phyloP scores from a whole-genome alignment of 2,113 vertebrate genomes.

The Siniperca chuatsi region DNA sequence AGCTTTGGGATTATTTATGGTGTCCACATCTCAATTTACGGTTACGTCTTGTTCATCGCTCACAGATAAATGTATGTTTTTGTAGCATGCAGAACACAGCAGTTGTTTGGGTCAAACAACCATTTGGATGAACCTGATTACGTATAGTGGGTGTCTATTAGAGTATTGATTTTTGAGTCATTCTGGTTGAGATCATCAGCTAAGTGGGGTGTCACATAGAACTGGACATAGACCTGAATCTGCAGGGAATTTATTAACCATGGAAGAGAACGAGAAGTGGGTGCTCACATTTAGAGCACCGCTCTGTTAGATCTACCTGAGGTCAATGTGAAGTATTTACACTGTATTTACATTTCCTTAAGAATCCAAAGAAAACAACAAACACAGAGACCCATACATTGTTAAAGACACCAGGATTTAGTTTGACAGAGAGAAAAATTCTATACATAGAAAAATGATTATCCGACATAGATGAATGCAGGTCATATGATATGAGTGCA shows the following conservation, averaged over 20 bases:
- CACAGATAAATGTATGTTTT: conserved; percentile 46
- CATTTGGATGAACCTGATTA: conserved; percentile 62
- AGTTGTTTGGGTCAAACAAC: conserved; percentile 61
- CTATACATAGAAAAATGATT: neutral
- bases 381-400: neutral
- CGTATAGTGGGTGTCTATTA: conserved; percentile 65
- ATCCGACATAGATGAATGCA: neutral
- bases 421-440: neutral
- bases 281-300: conserved; percentile 8
- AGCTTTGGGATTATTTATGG: conserved; percentile 68
- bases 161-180: conserved; percentile 69
- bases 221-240: conserved; percentile 41
- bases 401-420: neutral
- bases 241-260: conserved; percentile 47
- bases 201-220: conserved; percentile 57
- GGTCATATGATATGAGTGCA: neutral
- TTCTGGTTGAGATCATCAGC: conserved; percentile 66
- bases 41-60: conserved; percentile 60
- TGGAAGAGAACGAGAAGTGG: conserved; percentile 13
- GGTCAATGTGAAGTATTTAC: conserved; percentile 31
- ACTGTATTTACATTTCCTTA: conserved; percentile 20
- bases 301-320: conserved; percentile 2
- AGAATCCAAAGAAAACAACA: neutral
- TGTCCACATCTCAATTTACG: conserved; percentile 62
- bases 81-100: conserved; percentile 25